Percentiles rank a stretch among this genome's conserved stretches.
These are phyloP conservation scores for Crepidodera aurea DNA, from an alignment of 2,888 invertebrate genomes.

Conservation along the genomic window DNA sequence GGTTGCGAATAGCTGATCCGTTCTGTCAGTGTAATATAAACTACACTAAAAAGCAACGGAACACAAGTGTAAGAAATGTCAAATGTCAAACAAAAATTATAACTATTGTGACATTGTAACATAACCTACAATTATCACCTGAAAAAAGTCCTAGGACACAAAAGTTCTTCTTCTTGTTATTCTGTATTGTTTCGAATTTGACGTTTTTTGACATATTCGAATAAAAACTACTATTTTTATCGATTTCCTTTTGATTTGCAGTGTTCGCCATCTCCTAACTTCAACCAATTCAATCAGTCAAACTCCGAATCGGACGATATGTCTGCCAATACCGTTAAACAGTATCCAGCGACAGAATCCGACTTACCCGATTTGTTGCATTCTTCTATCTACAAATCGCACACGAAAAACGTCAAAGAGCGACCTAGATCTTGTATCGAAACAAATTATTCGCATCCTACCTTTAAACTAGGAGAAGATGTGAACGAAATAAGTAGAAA, in stretches of 20 bases:
- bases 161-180: too few relatives aligned
- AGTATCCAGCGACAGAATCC: conserved; percentile 58
- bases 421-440: conserved; percentile 78
- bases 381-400: conserved; percentile 64
- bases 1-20: too few relatives aligned
- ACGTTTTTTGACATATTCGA: too few relatives aligned
- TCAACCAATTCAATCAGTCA: conserved; percentile 61
- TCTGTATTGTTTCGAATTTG: too few relatives aligned
- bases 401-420: conserved; percentile 56
- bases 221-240: too few relatives aligned
- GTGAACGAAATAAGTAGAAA: conserved; percentile 65
- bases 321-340: conserved; percentile 64
- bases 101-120: too few relatives aligned
- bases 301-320: conserved; percentile 62
- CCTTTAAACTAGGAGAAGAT: conserved; percentile 59
- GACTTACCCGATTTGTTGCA: conserved; percentile 66
- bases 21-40: too few relatives aligned
- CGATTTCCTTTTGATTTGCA: conserved; percentile 32
- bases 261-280: conserved; percentile 47
- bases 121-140: too few relatives aligned
- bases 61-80: too few relatives aligned
- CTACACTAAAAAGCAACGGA: too few relatives aligned
- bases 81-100: too few relatives aligned
- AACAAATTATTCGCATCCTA: conserved; percentile 57
- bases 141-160: too few relatives aligned